Conservation (phyloP, 2,888 invertebrate species). For the Diaprepes abbreviatus region DNA sequence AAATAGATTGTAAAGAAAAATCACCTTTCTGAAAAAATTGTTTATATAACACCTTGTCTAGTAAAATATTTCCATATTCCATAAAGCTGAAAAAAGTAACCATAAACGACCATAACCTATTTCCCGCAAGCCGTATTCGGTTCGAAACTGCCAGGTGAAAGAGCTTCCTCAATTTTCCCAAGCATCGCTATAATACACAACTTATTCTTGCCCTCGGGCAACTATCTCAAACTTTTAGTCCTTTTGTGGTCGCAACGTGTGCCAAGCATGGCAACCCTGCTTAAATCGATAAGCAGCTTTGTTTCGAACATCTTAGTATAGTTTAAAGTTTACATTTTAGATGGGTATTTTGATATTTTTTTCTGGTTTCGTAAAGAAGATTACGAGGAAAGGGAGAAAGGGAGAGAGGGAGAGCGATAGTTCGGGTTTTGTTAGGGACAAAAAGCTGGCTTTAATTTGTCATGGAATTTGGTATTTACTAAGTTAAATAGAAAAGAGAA, state of each 20-base stretch:
- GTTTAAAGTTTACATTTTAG: neutral
- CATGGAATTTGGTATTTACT: too few species aligned
- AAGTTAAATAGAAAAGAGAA: too few species aligned
- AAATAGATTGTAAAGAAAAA: too few species aligned
- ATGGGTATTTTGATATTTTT: neutral
- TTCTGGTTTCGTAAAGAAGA: neutral
- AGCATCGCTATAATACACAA: neutral
- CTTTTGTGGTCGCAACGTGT: neutral
- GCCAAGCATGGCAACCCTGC: neutral
- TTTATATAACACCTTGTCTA: too few species aligned
- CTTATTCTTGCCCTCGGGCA: slow-evolving; percentile 6
- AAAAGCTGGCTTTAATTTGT: too few species aligned
- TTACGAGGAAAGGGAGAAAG: neutral
- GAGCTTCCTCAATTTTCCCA: neutral
- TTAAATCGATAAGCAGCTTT: slow-evolving; percentile 19
- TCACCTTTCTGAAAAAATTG: too few species aligned
- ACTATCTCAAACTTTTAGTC: slow-evolving; percentile 3
- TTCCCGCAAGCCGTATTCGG: neutral
- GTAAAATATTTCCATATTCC: too few species aligned
- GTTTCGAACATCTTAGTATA: neutral
- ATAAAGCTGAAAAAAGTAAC: too few species aligned
- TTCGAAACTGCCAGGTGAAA: neutral
- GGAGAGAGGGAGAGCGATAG: too few species aligned
- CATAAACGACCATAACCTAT: too few species aligned
- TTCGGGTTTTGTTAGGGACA: too few species aligned